Evolutionary conservation across 2,888 invertebrate genomes (phyloP), one percentile per base, ranked within the genome.

Genomic region (Salpingus planirostris): DNA sequence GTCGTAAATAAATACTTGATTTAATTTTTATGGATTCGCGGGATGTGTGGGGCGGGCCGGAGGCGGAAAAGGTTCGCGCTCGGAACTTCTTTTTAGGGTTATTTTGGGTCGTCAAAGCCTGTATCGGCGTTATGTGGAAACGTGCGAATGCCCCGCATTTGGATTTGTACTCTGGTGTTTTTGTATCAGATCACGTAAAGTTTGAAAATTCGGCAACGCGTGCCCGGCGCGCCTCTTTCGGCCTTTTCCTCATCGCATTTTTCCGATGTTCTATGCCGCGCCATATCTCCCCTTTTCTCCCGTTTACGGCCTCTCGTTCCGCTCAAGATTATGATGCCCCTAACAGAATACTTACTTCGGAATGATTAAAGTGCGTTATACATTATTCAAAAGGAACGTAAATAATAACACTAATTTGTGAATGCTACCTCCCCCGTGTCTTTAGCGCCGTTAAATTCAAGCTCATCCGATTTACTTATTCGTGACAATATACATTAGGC

Each of bases 341-440:
- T 27, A 26, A 27, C 27, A 26, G 24, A 30, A 30, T 35, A 30
- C 31, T 31, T 27, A 32, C 24, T 28, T 3, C 5, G 15, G 11
- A 23, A 24, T 23, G 33, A 33, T 28, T 27, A 33, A 28, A 28
- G 13, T 23, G n/a, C 21, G 34, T 29, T 24, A 21, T 35, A 31
- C 15, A 31, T 36, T 31, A 36, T 36, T 24, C 27, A 35, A 23
- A 28, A 27, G 11, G 13, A 30, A 18, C 21, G 22, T 23, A 25
- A 35, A 35, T 27, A 35, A 30, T 27, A 35, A 35, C 14, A 27
- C 18, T 23, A 31, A 35, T 35, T 35, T 23, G 22, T 29, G 11
- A 21, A 13, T 11, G 27, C 13, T 27, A 13, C 15, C 27, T 24
- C 8, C 8, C 10, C n/a, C 11, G 27, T 14, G 21, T 27, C 24